These are phyloP conservation scores for Felis chaus DNA, from an alignment of 2,113 vertebrate species.

Conservation along the genomic window DNA sequence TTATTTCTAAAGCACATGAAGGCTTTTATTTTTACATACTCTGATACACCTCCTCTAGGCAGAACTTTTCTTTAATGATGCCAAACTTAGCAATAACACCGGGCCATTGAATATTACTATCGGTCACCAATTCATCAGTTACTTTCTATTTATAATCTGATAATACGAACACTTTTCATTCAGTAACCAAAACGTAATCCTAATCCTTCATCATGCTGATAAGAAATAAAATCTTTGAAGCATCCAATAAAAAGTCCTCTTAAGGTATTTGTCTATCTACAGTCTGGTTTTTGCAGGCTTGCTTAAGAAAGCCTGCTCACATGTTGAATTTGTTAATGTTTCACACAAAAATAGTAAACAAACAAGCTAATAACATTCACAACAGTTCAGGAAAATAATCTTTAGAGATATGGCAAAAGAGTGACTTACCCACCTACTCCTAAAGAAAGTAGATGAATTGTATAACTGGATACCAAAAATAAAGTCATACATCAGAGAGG, in stretches of 20 bases:
- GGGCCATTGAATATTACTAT: background rate
- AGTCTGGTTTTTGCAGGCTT: background rate
- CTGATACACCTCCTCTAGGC: background rate
- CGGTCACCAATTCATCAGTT: background rate
- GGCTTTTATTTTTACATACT: background rate
- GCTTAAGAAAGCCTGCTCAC: constrained; percentile 17
- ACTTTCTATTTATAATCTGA: background rate
- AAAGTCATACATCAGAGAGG: background rate
- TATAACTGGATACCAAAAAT: constrained; percentile 12
- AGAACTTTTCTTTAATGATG: background rate
- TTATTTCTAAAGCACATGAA: constrained; percentile 17
- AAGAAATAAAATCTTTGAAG: background rate
- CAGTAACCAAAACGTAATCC: background rate
- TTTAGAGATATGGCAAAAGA: constrained; percentile 15
- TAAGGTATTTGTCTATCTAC: background rate
- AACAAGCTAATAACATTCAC: constrained; percentile 24
- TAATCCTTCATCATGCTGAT: background rate
- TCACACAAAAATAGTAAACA: constrained; percentile 34
- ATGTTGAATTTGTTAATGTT: constrained; percentile 41
- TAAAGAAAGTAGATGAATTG: constrained; percentile 29
- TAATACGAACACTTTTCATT: background rate
- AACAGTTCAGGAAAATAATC: background rate
- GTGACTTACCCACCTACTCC: background rate
- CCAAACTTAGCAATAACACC: background rate
- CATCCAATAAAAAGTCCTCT: background rate